A percentile compares a stretch with the other conserved stretches of the same genome.
phyloP scores from a whole-genome alignment of 2,797 vertebrate genomes.

The Chaetodon trifasciatus region DNA sequence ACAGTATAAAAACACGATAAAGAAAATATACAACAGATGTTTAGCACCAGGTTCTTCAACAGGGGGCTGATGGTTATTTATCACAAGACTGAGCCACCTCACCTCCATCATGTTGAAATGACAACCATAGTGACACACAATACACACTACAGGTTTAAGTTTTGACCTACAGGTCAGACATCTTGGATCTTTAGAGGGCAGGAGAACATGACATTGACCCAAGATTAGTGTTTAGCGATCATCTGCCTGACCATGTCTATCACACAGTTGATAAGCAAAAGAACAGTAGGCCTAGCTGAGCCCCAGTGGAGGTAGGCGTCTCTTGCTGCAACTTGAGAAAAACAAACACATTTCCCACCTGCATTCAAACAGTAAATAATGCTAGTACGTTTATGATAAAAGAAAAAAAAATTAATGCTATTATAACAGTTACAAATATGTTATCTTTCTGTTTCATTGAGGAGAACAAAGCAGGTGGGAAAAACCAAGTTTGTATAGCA shows the following conservation, averaged over 20 bases:
- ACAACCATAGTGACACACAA: slow-evolving; percentile 71
- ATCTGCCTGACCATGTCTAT: slow-evolving; percentile 37
- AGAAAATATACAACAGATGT: slow-evolving; percentile 81
- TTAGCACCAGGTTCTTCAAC: slow-evolving; percentile 85
- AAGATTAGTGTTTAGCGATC: slow-evolving; percentile 68
- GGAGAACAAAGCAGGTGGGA: slow-evolving; percentile 46
- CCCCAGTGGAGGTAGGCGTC: slow-evolving; percentile 67
- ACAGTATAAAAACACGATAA: slow-evolving; percentile 82
- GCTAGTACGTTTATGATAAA: slow-evolving; percentile 40
- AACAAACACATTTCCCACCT: slow-evolving; percentile 56
- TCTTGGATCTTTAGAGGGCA: slow-evolving; percentile 42
- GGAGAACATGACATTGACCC: slow-evolving; percentile 38
- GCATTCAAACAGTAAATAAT: slow-evolving; percentile 62
- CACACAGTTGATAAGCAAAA: slow-evolving; percentile 45
- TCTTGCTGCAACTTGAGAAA: slow-evolving; percentile 49
- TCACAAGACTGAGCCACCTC: slow-evolving; percentile 58
- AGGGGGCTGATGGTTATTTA: slow-evolving; percentile 45
- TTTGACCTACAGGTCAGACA: slow-evolving; percentile 66
- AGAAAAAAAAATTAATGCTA: slow-evolving; percentile 58
- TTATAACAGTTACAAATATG: slow-evolving; percentile 29
- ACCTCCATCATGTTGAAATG: slow-evolving; percentile 59
- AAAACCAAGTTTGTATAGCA: slow-evolving; percentile 29
- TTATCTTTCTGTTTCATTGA: slow-evolving; percentile 46
- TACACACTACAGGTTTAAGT: slow-evolving; percentile 53
- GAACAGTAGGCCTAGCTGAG: slow-evolving; percentile 54